A percentile compares a stretch with the other conserved stretches of the same genome.
Conservation (phyloP, 2,113 vertebrate species). For the Pholis gunnellus region DNA sequence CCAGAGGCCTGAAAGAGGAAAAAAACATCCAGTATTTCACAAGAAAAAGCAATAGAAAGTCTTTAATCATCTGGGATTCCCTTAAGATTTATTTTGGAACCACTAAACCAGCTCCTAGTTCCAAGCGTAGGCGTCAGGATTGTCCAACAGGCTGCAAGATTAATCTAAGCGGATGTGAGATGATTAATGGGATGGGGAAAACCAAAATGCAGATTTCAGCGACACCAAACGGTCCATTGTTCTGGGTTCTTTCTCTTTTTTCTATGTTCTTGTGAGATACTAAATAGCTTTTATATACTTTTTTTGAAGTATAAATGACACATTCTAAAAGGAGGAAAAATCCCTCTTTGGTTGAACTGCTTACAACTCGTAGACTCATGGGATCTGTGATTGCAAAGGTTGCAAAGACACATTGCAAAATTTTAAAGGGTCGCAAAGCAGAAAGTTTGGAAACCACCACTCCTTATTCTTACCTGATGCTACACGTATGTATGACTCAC, state of each 20-base stretch:
- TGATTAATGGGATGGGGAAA: conserved; percentile 24
- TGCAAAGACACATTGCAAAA: neutral
- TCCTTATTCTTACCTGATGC: neutral
- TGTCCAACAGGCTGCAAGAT: neutral
- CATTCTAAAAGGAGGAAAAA: neutral
- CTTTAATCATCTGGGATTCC: neutral
- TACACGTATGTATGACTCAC: neutral
- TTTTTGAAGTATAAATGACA: neutral
- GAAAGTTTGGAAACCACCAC: neutral
- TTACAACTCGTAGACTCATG: neutral
- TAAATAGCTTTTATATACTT: neutral
- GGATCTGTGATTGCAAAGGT: neutral
- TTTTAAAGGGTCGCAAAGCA: neutral
- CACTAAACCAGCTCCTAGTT: conserved; percentile 12
- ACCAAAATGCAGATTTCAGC: conserved; percentile 1
- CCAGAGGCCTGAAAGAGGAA: neutral
- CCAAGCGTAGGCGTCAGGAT: conserved; percentile 4
- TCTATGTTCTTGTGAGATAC: conserved; percentile 15
- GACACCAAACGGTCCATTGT: neutral
- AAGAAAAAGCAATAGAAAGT: conserved; percentile 1
- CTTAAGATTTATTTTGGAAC: conserved; percentile 43
- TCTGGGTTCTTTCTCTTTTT: neutral
- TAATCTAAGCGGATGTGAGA: neutral
- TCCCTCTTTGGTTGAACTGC: neutral
- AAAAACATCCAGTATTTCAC: conserved; percentile 10